Evolutionary conservation across 2,888 invertebrate species (phyloP), one percentile per base, ranked within the genome.

Genomic region (Nematopogon swammerdamellus): DNA sequence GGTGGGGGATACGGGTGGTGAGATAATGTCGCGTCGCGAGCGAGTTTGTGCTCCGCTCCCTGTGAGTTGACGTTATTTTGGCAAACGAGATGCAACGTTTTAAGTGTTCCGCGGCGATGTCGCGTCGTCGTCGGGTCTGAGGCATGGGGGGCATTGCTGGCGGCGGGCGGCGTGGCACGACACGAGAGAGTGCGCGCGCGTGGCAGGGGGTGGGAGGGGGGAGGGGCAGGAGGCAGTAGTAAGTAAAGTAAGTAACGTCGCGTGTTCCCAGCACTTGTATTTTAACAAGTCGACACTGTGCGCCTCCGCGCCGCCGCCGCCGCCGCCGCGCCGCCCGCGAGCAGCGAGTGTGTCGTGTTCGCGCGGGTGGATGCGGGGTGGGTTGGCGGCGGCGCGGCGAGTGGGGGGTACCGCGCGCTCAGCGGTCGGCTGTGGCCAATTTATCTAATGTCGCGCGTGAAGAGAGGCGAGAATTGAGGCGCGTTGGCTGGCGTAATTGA

Each of bases 1-100:
- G n/a, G n/a, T n/a, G n/a, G n/a, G n/a, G n/a, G n/a, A n/a, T n/a
- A n/a, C n/a, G n/a, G n/a, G n/a, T n/a, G 25, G 25, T 8, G 25
- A 25, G 25, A 25, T 25, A 25, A 25, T 25, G 25, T 25, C 25
- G 25, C 25, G 25, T 25, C 25, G 25, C 25, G 25, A 25, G 25
- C 25, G 25, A 25, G 25, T 25, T 25, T 25, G 25, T 25, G 25
- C 25, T 25, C 25, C n/a, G 10, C 18, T 3, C 8, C 48, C n/a
- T n/a, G 63, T 60, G 65, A 64, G 62, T 63, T 61, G 59, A 58
- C 65, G 62, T 62, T 67, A 63, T 66, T 63, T 63, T 62, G 60
- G 57, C 61, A 61, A 61, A 60, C 63, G 62, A 64, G 64, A 65
- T 65, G 63, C 64, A 65, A 63, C 54, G 48, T 62, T 64, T 61